Evolutionary conservation across 2,888 invertebrate species (phyloP).

Genomic region (Poecilobothrus nobilitatus): DNA sequence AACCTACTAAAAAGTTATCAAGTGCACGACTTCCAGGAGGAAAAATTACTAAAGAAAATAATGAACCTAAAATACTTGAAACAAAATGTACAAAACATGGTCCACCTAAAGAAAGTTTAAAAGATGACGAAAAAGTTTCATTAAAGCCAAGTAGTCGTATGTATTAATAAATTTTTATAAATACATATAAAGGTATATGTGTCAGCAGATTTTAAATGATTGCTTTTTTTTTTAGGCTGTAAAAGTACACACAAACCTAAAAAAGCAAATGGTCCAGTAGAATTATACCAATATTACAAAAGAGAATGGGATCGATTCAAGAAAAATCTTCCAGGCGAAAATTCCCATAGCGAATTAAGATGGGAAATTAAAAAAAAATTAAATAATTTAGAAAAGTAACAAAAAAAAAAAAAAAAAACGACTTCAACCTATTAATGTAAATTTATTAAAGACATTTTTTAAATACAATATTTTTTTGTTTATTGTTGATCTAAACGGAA

Average conservation of each 20-base stretch:
- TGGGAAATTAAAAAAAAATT: constrained; percentile 49
- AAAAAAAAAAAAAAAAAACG: neutral
- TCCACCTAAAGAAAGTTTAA: no score
- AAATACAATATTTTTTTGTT: neutral
- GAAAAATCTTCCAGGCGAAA: constrained; percentile 61
- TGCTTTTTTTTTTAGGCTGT: neutral
- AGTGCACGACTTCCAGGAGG: no score
- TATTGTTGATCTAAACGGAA: constrained; percentile 54
- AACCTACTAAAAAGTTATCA: no score
- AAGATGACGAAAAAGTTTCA: no score
- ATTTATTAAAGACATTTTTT: neutral
- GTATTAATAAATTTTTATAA: no score
- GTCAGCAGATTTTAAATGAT: no score
- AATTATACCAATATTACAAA: constrained; percentile 67
- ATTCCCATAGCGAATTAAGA: constrained; percentile 55
- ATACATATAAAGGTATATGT: no score
- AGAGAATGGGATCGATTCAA: constrained; percentile 65
- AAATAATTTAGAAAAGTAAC: neutral
- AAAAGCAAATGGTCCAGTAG: constrained; percentile 55
- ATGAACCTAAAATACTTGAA: no score
- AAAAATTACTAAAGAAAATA: no score
- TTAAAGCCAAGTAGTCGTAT: no score
- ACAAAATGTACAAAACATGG: no score
- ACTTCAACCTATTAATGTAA: neutral
- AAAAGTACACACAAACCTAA: neutral